These are phyloP conservation scores for Macrophya alboannulata DNA, from an alignment of 2,888 invertebrate species.

Conservation along the genomic window DNA sequence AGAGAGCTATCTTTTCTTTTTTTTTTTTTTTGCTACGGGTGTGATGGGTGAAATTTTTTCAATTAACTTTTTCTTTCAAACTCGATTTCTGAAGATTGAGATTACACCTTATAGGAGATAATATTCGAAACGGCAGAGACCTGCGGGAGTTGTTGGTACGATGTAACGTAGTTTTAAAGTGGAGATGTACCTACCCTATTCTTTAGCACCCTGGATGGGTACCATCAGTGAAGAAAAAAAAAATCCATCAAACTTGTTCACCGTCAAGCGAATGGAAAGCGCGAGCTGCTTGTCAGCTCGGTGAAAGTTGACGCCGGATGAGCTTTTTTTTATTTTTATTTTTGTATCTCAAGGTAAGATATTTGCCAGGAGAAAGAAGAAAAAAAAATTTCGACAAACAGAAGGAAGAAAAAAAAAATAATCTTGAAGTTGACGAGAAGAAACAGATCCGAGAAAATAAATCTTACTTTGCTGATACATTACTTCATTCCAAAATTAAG, in stretches of 20 bases:
- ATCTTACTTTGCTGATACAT: background rate
- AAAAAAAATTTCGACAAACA: background rate
- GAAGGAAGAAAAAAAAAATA: background rate
- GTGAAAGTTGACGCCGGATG: constrained; percentile 27
- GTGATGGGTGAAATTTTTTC: constrained; percentile 20
- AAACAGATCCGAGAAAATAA: background rate
- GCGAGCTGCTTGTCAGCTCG: constrained; percentile 36
- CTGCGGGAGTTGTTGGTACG: background rate
- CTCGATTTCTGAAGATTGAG: constrained; percentile 30
- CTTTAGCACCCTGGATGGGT: background rate
- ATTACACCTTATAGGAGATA: constrained; percentile 60
- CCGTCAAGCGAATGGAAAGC: constrained; percentile 67
- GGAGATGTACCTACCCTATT: constrained; percentile 49
- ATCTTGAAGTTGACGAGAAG: background rate
- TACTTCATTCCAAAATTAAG: background rate
- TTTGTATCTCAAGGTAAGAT: background rate
- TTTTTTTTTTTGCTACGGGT: background rate
- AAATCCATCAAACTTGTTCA: constrained; percentile 72
- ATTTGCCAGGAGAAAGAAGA: background rate
- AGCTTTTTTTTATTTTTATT: constrained; percentile 59
- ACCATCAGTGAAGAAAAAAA: constrained; percentile 29
- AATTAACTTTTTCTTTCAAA: constrained; percentile 16
- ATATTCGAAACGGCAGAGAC: constrained; percentile 59
- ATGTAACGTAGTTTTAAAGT: constrained; percentile 53
- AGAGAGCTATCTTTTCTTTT: too few species aligned